Percentiles rank a stretch among this genome's conserved stretches.
Conservation (phyloP, 2,797 vertebrate species). For the Cyclopterus lumpus region DNA sequence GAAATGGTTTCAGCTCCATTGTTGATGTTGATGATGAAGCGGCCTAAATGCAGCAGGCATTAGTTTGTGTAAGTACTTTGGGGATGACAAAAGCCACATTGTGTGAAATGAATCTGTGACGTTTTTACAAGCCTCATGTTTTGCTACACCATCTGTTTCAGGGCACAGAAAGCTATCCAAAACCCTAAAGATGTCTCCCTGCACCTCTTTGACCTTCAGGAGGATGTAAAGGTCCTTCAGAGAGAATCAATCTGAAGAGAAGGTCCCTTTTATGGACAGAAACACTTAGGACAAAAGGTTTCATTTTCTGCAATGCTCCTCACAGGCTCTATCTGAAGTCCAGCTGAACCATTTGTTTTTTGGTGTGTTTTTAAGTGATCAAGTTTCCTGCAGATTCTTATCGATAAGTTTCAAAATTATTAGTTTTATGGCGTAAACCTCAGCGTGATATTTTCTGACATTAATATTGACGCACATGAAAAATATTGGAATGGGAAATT, state of each 20-base stretch:
- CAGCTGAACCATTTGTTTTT: constrained; percentile 40
- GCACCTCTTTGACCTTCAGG: constrained; percentile 60
- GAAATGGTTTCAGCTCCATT: background rate
- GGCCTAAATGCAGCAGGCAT: constrained; percentile 10
- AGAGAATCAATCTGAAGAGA: constrained; percentile 41
- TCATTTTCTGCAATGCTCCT: constrained; percentile 63
- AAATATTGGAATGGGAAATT: constrained; percentile 44
- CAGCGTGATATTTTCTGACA: constrained; percentile 45
- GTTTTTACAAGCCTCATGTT: constrained; percentile 37
- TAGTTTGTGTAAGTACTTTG: constrained; percentile 24
- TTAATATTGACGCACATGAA: constrained; percentile 55
- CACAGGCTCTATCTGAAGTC: constrained; percentile 43
- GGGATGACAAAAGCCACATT: constrained; percentile 45
- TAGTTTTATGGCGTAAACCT: constrained; percentile 48
- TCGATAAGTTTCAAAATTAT: constrained; percentile 60
- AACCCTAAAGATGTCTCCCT: constrained; percentile 50
- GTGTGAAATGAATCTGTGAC: constrained; percentile 40
- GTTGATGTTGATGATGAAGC: background rate
- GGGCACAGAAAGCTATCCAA: constrained; percentile 35
- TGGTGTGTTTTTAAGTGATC: constrained; percentile 59
- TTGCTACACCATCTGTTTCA: constrained; percentile 57
- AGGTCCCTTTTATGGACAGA: constrained; percentile 52
- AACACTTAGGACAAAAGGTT: constrained; percentile 60
- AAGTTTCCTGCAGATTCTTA: constrained; percentile 54
- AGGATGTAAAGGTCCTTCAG: constrained; percentile 41